Base-by-base conservation (phyloP, 1,140 invertebrate species). In the Drosophila insularis region DNA sequence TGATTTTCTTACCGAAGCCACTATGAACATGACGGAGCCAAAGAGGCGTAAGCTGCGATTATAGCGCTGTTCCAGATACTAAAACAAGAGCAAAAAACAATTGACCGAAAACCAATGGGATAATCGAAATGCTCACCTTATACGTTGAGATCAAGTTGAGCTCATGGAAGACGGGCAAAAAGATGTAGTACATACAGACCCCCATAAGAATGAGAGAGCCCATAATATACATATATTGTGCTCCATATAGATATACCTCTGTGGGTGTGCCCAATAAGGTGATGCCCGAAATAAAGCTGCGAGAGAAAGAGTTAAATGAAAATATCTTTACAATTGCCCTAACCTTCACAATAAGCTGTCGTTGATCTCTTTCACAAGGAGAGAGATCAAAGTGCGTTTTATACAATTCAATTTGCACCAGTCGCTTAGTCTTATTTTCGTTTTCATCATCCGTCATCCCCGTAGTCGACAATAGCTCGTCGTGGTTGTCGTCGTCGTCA, bases 181-280 rank as follows among this genome's bases (percentile, higher is more conserved):
- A 97, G 27, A 97, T 93, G 69, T 93, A 93, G 1, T 94, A 94
- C 77, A 96, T 94, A 5, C 95, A 91, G 11, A 96, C 73, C 7
- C 94, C 94, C 85, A 95, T 95, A 6, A 96, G 65, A 0, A 95
- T 73, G 14, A 95, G 92, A 0, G 94, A 94, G 6, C 94, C 91
- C 2, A 94, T 90, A 2, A 95, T 94, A 73, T 94, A 95, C 50
- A 95, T 81, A 78, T 96, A 96, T 67, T 95, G 94, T 11, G 94
- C 95, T 0, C 96, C 96, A 79, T 96, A 96, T 4, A 96, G 92
- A 82, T 98, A 98, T n/a, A 97, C 93, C 91, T 98, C 97, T 0
- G 96, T 96, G 0, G 97, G 96, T 8, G 94, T 96, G 0, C 97
- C 91, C 53, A 95, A 76, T 32, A 95, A 76, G 0, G 94, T 94